A percentile compares a stretch with the other conserved stretches of the same genome.
Evolutionary conservation across 2,888 invertebrate species (phyloP).

Genomic region (Campoplex capitator): DNA sequence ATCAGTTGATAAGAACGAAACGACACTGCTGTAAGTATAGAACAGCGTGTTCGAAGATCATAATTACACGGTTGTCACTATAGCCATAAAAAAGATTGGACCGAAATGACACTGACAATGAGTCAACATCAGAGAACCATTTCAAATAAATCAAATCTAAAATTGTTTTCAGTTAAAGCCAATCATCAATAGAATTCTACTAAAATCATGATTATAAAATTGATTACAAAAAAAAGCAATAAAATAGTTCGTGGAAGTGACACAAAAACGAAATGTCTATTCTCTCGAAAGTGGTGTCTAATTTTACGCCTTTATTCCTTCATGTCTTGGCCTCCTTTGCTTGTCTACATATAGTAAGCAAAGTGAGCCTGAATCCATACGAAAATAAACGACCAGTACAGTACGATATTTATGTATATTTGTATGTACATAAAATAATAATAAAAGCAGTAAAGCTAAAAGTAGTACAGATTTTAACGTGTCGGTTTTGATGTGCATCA

Average conservation of each 20-base stretch:
- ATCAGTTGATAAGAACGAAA: not conserved
- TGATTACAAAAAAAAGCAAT: not conserved
- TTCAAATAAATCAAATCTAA: not conserved
- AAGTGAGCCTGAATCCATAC: not conserved
- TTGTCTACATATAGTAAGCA: not conserved
- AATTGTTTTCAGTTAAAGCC: not conserved
- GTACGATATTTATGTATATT: not conserved
- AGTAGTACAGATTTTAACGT: conserved; percentile 19
- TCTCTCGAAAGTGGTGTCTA: not conserved
- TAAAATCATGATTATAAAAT: not conserved
- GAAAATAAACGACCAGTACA: not conserved
- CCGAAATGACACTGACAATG: not conserved
- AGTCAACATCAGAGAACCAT: not conserved
- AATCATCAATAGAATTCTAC: not conserved
- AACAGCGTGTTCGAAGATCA: conserved; percentile 4
- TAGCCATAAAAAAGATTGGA: not conserved
- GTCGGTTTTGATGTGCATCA: conserved; percentile 27
- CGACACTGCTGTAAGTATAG: conserved; percentile 12
- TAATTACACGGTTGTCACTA: not conserved
- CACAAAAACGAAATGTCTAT: not conserved
- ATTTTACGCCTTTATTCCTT: not conserved
- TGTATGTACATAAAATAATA: conserved; percentile 2
- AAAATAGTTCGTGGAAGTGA: not conserved
- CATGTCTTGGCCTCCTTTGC: not conserved
- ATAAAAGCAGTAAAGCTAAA: not conserved